These are phyloP conservation scores for Parotia lawesii DNA, from an alignment of 2,113 vertebrate species.

Conservation along the genomic window DNA sequence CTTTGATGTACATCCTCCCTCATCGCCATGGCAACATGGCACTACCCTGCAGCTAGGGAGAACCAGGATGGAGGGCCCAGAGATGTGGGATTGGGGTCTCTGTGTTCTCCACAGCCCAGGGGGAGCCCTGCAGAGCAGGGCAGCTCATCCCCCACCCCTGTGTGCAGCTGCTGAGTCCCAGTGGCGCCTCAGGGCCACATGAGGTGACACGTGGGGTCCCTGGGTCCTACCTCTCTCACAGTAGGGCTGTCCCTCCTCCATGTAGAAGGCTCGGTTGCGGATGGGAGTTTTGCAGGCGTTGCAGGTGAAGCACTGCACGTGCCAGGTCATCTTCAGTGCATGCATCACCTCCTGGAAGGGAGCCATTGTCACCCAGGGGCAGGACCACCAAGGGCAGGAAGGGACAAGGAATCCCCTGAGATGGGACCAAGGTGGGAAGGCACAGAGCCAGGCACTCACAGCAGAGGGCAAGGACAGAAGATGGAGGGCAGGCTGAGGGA, in stretches of 20 bases:
- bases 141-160: not conserved
- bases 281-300: conserved; percentile 92
- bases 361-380: not conserved
- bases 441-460: not conserved
- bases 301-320: conserved; percentile 93
- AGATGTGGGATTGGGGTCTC: not conserved
- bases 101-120: not conserved
- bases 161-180: not conserved
- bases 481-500: not conserved
- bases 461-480: not conserved
- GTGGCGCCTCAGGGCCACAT: accelerated
- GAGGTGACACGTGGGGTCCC: not conserved
- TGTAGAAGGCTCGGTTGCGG: conserved; percentile 96
- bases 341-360: conserved; percentile 93
- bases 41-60: not conserved
- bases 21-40: conserved; percentile 24
- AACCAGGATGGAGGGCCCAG: not conserved
- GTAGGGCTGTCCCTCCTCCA: conserved; percentile 97
- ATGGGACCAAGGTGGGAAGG: not conserved
- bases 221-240: conserved; percentile 86
- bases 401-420: not conserved
- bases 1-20: conserved; percentile 28
- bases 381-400: not conserved
- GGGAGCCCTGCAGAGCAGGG: accelerated
- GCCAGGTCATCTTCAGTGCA: conserved; percentile 97